A percentile compares a stretch with the other conserved stretches of the same genome.
Conservation (phyloP, 2,888 invertebrate genomes). For the Heliconius hortense region DNA sequence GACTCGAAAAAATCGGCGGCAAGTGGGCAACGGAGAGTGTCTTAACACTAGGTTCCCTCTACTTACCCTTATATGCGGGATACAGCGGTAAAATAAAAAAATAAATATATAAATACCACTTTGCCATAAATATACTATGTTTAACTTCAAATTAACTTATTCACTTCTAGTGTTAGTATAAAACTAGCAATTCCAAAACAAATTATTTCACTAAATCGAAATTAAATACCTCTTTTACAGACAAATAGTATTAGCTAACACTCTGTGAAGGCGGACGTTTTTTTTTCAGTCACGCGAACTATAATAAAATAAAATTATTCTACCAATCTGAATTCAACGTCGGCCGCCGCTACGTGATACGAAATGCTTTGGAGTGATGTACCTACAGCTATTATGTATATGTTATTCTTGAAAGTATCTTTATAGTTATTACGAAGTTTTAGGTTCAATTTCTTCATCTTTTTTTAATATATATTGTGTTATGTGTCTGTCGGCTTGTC, state of each 20-base stretch:
- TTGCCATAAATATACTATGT: neutral
- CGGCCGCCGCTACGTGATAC: conserved; percentile 35
- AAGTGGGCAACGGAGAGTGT: no score
- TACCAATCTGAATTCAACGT: conserved; percentile 42
- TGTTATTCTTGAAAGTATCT: neutral
- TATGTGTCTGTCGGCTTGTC: no score
- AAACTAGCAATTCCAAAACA: conserved; percentile 4
- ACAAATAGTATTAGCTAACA: conserved; percentile 25
- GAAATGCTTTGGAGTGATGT: neutral
- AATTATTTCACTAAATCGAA: conserved; percentile 17
- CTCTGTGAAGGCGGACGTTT: conserved; percentile 24
- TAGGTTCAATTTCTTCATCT: no score
- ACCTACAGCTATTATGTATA: neutral
- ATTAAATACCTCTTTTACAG: conserved; percentile 19
- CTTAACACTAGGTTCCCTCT: no score
- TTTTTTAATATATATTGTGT: no score
- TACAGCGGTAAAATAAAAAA: neutral
- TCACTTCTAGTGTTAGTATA: neutral
- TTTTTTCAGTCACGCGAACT: conserved; percentile 43
- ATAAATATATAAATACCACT: neutral
- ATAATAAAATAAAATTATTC: conserved; percentile 44
- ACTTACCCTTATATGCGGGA: no score
- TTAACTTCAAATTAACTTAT: neutral
- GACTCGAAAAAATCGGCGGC: no score
- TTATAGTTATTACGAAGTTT: neutral